A percentile compares a stretch with the other conserved stretches of the same genome.
Evolutionary conservation across 2,797 vertebrate genomes (phyloP).

Genomic region (Garrulus glandarius): DNA sequence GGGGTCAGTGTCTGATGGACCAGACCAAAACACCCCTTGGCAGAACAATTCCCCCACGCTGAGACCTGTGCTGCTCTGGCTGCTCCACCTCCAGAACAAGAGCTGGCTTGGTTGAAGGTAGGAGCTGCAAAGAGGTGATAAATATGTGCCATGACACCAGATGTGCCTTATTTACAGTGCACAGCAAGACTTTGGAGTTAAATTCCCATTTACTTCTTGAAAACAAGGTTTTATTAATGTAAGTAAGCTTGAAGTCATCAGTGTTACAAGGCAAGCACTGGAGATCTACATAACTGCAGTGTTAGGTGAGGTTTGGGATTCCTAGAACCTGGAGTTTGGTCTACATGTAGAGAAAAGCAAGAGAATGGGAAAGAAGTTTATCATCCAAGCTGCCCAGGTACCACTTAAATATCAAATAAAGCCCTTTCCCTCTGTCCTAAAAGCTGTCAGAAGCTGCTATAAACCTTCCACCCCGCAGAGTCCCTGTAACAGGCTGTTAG

Average conservation of each 20-base stretch:
- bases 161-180: background rate
- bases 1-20: background rate
- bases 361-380: background rate
- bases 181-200: background rate
- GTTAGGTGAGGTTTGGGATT: background rate
- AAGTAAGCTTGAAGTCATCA: background rate
- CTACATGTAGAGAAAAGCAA: background rate
- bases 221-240: background rate
- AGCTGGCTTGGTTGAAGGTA: background rate
- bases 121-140: fast-evolving
- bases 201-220: fast-evolving
- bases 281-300: background rate
- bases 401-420: background rate
- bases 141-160: fast-evolving
- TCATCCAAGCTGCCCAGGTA: background rate
- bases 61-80: background rate
- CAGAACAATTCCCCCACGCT: background rate
- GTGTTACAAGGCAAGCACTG: background rate
- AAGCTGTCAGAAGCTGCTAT: background rate
- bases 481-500: background rate
- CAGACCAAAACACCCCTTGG: background rate
- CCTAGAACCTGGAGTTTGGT: background rate
- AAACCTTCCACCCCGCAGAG: background rate
- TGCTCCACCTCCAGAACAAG: background rate
- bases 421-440: background rate